Base-by-base conservation (phyloP, 37 sponge, comb jelly and placozoan genomes). In the Ianthella basta region DNA sequence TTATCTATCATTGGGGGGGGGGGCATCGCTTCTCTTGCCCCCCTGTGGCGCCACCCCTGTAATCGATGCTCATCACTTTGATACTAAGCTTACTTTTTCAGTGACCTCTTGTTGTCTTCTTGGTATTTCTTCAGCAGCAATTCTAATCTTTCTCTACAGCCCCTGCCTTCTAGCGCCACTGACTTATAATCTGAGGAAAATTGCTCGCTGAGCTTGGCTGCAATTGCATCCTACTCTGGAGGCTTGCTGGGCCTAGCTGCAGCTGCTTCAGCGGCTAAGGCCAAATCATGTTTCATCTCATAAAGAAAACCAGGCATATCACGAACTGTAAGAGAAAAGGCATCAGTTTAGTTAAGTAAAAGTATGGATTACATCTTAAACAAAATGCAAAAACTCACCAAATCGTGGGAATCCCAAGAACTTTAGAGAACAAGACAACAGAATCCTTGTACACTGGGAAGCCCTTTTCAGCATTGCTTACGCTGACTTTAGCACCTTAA, bases 341-440 rank as follows among this genome's bases (percentile, higher is more conserved):
- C 68, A 23, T 66, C 25, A 66, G 23, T n/a, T 66, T 27, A 24
- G 29, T 27, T 27, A 24, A 66, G 68, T 66, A 72, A 37, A 19
- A 37, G 36, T 32, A 72, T 13, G 30, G 13, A 72, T 40, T 72
- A 72, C 73, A 38, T 66, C 25, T 72, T 72, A 40, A 34, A 34
- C 73, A 34, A 72, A 12, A 34, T 40, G 36, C 36, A 32, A 13
- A 72, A 34, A 72, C 73, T 72, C 73, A 72, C 73, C 73, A 72
- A 72, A 72, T 40, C 39, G 32, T 72, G 73, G 39, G 36, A 37
- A 29, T 37, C 13, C 15, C 68, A 29, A 40, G 5, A 72, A 10
- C 40, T 8, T 8, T 37, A 40, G 36, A 19, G 73, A 72, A 72
- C 39, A 72, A 72, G 73, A 12, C 73, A 72, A 13, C 39, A 40